Evolutionary conservation across 2,113 vertebrate species (phyloP).

Genomic region (Nestor notabilis): DNA sequence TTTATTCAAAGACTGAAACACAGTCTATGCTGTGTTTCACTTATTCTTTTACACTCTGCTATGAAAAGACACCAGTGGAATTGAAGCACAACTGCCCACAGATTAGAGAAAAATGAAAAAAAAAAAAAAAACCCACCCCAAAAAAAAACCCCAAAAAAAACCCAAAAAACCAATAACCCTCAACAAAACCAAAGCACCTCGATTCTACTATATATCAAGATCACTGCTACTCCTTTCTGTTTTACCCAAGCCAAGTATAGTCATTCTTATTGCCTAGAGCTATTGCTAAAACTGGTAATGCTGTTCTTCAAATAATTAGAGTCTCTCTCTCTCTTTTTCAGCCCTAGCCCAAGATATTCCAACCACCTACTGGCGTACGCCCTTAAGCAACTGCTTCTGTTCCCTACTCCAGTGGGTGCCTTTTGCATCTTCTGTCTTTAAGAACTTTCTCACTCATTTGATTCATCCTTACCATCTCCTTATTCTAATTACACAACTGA

Average conservation of each 20-base stretch:
- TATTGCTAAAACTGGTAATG: background rate
- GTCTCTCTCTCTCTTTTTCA: background rate
- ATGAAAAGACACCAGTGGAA: background rate
- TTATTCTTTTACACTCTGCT: background rate
- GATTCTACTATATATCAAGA: background rate
- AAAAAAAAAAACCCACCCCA: fast-evolving
- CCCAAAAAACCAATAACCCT: background rate
- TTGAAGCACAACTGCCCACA: background rate
- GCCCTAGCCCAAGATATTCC: background rate
- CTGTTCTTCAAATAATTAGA: background rate
- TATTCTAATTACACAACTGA: background rate
- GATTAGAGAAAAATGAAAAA: background rate
- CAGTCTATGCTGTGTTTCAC: background rate
- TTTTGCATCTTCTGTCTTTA: background rate
- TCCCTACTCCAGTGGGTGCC: background rate
- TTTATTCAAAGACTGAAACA: too few relatives aligned
- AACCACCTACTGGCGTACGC: background rate
- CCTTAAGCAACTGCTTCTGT: background rate
- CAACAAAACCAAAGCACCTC: background rate
- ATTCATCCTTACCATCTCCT: background rate
- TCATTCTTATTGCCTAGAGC: background rate
- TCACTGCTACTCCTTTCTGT: background rate
- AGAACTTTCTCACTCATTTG: background rate
- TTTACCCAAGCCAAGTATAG: background rate
- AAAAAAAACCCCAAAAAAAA: background rate